Percentiles rank a stretch among this genome's conserved stretches.
Conservation (phyloP, 2,113 vertebrate genomes). For the Circaetus cinerascens region DNA sequence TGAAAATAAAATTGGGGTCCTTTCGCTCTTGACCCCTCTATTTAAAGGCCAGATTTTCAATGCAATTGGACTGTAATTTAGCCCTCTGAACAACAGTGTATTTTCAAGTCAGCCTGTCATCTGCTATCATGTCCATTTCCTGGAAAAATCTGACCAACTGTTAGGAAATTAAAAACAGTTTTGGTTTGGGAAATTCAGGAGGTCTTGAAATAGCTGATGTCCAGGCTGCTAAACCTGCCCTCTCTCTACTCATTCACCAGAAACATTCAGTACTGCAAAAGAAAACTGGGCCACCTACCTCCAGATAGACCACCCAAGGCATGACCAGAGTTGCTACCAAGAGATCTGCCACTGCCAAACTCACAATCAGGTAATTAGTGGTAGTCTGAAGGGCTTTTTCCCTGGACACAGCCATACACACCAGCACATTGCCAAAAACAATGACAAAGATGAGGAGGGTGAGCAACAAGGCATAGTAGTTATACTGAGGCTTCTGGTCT, state of each 20-base stretch:
- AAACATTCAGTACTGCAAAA: not conserved
- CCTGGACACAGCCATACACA: conserved; percentile 95
- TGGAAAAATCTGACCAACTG: not conserved
- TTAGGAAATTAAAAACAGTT: not conserved
- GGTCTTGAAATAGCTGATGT: not conserved
- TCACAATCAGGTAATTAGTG: conserved; percentile 98
- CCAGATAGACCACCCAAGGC: conserved; percentile 96
- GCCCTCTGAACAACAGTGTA: not conserved
- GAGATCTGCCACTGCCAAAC: conserved; percentile 94
- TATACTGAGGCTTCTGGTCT: conserved; percentile 83
- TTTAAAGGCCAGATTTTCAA: not conserved
- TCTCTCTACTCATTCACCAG: not conserved
- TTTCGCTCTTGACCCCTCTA: not conserved
- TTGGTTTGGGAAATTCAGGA: not conserved
- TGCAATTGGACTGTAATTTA: not conserved
- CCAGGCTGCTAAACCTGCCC: not conserved
- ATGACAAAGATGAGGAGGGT: conserved; percentile 96
- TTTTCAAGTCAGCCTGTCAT: not conserved
- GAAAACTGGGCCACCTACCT: conserved; percentile 75
- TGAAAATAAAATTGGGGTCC: not conserved
- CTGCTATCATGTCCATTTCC: not conserved
- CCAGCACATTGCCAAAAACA: conserved; percentile 95
- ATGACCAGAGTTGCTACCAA: conserved; percentile 94
- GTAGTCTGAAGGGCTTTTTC: conserved; percentile 97
- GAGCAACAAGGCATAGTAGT: conserved; percentile 96